Conservation (phyloP, 2,113 vertebrate genomes). For the Python bivittatus region DNA sequence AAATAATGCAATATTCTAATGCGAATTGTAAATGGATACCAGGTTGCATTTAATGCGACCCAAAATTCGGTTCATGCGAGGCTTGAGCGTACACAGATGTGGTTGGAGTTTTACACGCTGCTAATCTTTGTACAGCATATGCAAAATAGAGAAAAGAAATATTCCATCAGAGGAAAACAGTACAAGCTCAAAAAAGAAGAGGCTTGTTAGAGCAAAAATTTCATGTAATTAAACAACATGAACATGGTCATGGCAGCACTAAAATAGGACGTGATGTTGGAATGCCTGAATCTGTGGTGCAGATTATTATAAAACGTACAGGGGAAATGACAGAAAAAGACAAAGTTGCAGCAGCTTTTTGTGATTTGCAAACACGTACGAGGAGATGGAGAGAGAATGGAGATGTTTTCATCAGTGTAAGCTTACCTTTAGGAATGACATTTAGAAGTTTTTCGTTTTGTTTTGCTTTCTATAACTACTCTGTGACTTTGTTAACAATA, state of each 20-base stretch:
- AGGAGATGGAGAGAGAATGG: background rate
- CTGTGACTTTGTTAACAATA: background rate
- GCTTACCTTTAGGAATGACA: background rate
- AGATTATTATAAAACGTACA: background rate
- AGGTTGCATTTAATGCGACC: background rate
- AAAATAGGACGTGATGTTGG: background rate
- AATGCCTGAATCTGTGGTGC: background rate
- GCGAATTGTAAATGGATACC: background rate
- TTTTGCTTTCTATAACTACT: background rate
- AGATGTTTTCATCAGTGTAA: background rate
- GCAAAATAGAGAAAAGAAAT: background rate
- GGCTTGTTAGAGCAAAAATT: background rate
- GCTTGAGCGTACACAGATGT: background rate
- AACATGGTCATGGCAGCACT: background rate
- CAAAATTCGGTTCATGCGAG: background rate
- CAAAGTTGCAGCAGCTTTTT: background rate
- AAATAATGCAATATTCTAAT: background rate
- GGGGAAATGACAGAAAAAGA: background rate
- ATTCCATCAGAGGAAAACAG: background rate
- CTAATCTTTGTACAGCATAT: background rate
- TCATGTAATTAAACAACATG: background rate
- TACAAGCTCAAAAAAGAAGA: background rate
- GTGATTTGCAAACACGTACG: background rate
- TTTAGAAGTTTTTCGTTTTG: background rate
- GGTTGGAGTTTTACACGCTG: too few relatives aligned